Conservation (phyloP, 2,888 invertebrate genomes). For the Campoplex nolae region DNA sequence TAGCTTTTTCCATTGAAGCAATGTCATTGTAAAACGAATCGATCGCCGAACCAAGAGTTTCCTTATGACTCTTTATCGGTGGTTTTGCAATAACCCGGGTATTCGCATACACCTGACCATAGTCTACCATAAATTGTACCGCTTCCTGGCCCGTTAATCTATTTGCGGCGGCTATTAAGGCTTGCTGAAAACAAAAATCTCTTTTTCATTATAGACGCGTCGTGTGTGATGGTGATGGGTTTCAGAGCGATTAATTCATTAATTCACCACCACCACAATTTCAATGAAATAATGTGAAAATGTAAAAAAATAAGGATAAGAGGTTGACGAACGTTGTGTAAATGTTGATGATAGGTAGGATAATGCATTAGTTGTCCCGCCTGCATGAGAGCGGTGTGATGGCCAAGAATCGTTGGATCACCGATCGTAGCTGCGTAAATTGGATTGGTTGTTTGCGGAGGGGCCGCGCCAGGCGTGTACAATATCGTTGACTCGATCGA, state of each 20-base stretch:
- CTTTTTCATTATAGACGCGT: not conserved
- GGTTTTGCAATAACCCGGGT: constrained; percentile 83
- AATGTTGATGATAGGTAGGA: constrained; percentile 81
- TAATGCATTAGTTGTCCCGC: constrained; percentile 81
- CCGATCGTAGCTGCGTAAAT: constrained; percentile 80
- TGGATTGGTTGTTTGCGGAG: constrained; percentile 73
- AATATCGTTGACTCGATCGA: constrained; percentile 79
- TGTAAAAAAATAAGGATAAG: not conserved
- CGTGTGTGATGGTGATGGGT: too few relatives aligned
- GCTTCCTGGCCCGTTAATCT: constrained; percentile 79
- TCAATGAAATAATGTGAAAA: not conserved
- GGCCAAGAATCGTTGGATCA: constrained; percentile 78
- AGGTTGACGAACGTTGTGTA: constrained; percentile 78
- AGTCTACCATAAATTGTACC: constrained; percentile 81
- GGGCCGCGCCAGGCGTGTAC: constrained; percentile 74
- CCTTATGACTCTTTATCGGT: constrained; percentile 80
- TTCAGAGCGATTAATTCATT: too few relatives aligned
- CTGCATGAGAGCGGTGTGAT: constrained; percentile 79
- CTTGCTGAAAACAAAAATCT: constrained; percentile 74
- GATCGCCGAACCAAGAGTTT: constrained; percentile 85
- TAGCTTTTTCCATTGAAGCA: constrained; percentile 85
- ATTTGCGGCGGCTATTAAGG: constrained; percentile 80
- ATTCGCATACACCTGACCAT: constrained; percentile 80
- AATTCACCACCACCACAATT: too few relatives aligned
- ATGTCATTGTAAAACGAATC: constrained; percentile 88